A percentile compares a stretch with the other conserved stretches of the same genome.
phyloP scores from a whole-genome alignment of 2,113 vertebrate genomes.

The Gavia stellata region DNA sequence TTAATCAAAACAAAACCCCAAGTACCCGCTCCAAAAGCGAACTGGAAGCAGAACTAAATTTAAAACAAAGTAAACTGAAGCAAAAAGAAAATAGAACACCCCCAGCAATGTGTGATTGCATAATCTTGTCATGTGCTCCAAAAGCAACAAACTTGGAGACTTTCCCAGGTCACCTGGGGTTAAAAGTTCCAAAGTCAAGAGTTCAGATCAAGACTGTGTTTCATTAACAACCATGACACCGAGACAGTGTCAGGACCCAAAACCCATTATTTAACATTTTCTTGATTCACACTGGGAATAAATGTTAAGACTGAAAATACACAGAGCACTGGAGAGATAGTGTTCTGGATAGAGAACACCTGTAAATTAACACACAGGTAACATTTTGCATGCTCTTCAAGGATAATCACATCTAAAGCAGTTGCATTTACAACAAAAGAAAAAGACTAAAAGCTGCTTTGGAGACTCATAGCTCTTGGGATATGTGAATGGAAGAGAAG shows the following conservation, averaged over 20 bases:
- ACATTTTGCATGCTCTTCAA: neutral
- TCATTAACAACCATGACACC: neutral
- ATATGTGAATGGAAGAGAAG: neutral
- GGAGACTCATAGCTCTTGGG: neutral
- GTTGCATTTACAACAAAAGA: neutral
- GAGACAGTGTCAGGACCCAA: neutral
- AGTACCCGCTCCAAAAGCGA: neutral
- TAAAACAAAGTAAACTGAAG: neutral
- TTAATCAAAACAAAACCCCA: neutral
- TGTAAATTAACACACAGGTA: neutral
- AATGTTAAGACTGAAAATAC: neutral
- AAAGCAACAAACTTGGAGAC: constrained; percentile 8
- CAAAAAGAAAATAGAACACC: neutral
- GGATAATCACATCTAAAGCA: neutral
- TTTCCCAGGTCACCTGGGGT: constrained; percentile 23
- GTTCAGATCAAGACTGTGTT: neutral
- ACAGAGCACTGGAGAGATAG: neutral
- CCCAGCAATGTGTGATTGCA: neutral
- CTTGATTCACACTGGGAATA: neutral
- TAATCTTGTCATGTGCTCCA: neutral
- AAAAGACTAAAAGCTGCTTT: neutral
- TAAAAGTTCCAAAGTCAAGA: constrained; percentile 22
- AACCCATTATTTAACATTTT: neutral
- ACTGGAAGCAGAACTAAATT: neutral
- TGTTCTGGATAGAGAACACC: neutral